These are phyloP conservation scores for Dasypogon diadema DNA, from an alignment of 2,888 invertebrate species.

Conservation along the genomic window DNA sequence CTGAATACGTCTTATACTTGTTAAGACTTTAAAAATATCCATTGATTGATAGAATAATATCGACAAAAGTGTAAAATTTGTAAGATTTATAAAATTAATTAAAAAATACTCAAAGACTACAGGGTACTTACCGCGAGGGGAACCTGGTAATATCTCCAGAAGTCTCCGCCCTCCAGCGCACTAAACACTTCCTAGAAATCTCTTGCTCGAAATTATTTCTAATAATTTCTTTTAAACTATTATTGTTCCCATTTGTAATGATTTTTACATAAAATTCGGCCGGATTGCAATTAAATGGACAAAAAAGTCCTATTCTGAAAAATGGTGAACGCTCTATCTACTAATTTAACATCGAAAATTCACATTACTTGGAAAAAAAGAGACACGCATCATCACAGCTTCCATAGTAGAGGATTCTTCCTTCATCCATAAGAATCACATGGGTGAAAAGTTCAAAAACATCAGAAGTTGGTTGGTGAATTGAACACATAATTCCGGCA, in stretches of 20 bases:
- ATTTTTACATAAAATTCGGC: constrained; percentile 85
- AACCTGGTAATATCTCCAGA: not conserved
- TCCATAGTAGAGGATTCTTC: constrained; percentile 84
- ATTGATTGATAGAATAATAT: no score
- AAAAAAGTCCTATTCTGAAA: constrained; percentile 74
- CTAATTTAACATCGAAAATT: not conserved
- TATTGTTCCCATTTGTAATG: constrained; percentile 70
- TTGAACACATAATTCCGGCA: constrained; percentile 86
- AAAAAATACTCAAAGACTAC: no score
- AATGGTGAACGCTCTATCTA: no score
- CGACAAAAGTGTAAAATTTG: no score
- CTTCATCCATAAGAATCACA: constrained; percentile 81
- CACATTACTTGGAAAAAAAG: constrained; percentile 76
- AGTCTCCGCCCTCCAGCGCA: not conserved
- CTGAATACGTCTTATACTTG: no score
- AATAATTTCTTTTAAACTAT: constrained; percentile 61
- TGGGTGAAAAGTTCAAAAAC: constrained; percentile 86
- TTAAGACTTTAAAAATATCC: no score
- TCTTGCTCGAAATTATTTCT: constrained; percentile 54
- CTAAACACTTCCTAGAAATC: not conserved
- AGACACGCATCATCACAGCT: constrained; percentile 76
- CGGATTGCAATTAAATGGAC: constrained; percentile 84
- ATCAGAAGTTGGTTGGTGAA: constrained; percentile 93
- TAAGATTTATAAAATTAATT: no score
- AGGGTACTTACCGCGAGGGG: no score